Percentiles rank a stretch among this genome's conserved stretches.
Evolutionary conservation across 2,797 vertebrate species (phyloP).

Genomic region (Arctocebus calabarensis): DNA sequence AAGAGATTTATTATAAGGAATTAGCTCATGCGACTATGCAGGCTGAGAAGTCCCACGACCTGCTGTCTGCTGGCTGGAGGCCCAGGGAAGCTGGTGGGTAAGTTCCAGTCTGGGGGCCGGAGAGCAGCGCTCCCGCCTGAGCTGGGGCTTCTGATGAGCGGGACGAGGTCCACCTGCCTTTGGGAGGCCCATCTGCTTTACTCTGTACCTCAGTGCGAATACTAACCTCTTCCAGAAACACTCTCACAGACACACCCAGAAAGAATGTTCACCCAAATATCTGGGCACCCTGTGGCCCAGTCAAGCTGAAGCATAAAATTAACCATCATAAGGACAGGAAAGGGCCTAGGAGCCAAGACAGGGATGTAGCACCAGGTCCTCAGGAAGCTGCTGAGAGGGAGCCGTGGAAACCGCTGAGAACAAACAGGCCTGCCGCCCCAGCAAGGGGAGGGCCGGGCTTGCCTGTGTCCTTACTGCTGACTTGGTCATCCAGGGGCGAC

Average conservation of each 20-base stretch:
- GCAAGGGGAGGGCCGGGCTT: neutral
- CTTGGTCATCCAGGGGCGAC: neutral
- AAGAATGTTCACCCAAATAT: too few species aligned
- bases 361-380: neutral
- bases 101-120: neutral
- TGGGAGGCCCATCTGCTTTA: neutral
- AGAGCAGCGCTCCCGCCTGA: neutral
- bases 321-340: neutral
- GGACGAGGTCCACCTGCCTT: neutral
- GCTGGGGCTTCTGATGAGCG: neutral
- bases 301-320: neutral
- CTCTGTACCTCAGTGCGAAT: neutral
- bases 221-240: neutral
- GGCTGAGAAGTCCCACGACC: neutral
- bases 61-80: neutral
- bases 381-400: neutral
- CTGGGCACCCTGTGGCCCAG: neutral
- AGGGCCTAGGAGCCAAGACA: neutral
- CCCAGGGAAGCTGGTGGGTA: neutral
- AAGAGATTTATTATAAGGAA: neutral
- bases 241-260: neutral
- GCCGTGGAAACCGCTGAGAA: accelerated
- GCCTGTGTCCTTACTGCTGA: neutral
- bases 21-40: neutral
- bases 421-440: too few species aligned